Evolutionary conservation across 2,888 invertebrate genomes (phyloP), one percentile per base, ranked within the genome.

Genomic region (Acrocyrtus sp.): DNA sequence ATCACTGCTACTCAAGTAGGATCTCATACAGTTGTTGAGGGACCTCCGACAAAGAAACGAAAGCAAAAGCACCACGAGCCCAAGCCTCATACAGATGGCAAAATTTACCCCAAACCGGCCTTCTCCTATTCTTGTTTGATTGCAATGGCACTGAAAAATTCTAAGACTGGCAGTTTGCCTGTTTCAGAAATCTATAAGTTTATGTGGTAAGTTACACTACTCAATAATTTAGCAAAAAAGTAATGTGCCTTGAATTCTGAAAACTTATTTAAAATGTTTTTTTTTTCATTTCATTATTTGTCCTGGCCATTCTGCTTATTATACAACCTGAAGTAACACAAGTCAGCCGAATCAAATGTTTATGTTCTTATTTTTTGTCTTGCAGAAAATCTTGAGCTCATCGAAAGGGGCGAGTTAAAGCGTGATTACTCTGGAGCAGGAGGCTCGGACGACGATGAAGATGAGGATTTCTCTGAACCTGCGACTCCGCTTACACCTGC

Each of bases 111-210:
- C 0, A 98, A 98, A 85, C 98, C 98, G 4, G 94, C 95, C 2
- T 98, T 97, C 85, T 98, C 98, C 15, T 98, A 98, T 85, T 96
- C 96, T 72, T 98, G 98, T 86, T 88, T 98, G 78, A 98, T 98
- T 83, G 98, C 98, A 1, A 93, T 98, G 93, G 97, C 98, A 3
- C 86, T 98, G 76, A 98, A 98, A 85, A 98, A 98, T 85, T 96
- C 97, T 75, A 89, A 92, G 81, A 93, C 93, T 65, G 98, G 98
- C 65, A 94, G 95, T 82, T 86, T 98, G 82, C 98, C 98, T 3
- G 98, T 98, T 39, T 96, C 96, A 12, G 98, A 98, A 87, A 98
- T 98, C 81, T 98, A 98, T 85, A 96, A 94, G 84, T 98, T 98
- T 84, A 97, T 98, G 93, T 98, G 96, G 93, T 94, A 86, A 89